Base-by-base conservation (phyloP, 2,797 vertebrate genomes). In the Ctenosaura bakeri region DNA sequence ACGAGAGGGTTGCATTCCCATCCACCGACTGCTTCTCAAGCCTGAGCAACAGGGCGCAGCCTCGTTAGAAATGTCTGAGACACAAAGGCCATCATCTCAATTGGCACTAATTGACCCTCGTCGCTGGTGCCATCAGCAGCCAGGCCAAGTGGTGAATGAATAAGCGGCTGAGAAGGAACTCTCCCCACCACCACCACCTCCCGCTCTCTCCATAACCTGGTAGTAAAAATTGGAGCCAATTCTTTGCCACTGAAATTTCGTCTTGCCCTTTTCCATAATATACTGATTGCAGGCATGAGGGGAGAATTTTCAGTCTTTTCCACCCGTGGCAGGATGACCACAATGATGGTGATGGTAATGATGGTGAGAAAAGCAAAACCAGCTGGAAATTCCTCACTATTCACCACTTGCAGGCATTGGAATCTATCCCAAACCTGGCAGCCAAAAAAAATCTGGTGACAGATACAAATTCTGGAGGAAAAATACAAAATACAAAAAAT, bases 31-130 rank as follows among this genome's bases (percentile, higher is more conserved):
- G 56, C 71, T 83, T 35, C 20, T 86, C 62, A 77, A 73, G 78
- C 12, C 54, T 0, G 56, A 56, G 71, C 74, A 56, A 78, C 50
- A 0, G 22, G 82, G 50, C 54, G 8, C n/a, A 35, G 59, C 35
- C 81, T 71, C 35, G 81, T 54, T 16, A 46, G 56, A 83, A 54
- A 26, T 77, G 79, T 82, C 87, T 54, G 24, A 24, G 26, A 59
- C 32, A 91, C 90, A 91, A 82, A 91, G n/a, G 87, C 83, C 87
- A 71, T 89, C 90, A 91, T 86, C 64, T 81, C 90, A 91, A 88
- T 91, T 85, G 87, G 77, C 77, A 82, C 82, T 88, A 88, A 91
- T 85, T 79, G 90, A 88, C 76, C 76, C 66, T 73, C 62, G 22
- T 77, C 69, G 73, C 86, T 81, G 26, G 46, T 89, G 83, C 46